phyloP scores from a whole-genome alignment of 2,888 invertebrate genomes.

The Microctonus brassicae region DNA sequence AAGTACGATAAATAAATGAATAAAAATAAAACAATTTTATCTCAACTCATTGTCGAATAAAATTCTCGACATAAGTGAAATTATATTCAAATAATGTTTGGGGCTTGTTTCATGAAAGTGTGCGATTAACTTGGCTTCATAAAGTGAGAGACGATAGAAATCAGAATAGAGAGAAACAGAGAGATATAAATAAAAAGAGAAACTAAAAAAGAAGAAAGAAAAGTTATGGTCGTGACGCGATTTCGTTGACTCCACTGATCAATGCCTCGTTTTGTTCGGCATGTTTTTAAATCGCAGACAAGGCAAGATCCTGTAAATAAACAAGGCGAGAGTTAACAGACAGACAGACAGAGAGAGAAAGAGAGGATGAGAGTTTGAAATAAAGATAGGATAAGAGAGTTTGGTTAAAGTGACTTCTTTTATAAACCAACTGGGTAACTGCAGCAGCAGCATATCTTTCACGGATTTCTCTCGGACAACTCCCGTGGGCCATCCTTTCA shows the following conservation, averaged over 20 bases:
- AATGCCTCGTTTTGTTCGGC: constrained; percentile 21
- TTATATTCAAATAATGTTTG: background rate
- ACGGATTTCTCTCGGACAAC: constrained; percentile 19
- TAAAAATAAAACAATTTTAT: background rate
- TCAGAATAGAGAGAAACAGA: background rate
- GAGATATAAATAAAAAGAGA: background rate
- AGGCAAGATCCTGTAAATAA: background rate
- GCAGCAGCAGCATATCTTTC: constrained; percentile 39
- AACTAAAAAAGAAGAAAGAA: constrained; percentile 12
- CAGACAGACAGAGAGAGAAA: background rate
- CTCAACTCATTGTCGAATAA: background rate
- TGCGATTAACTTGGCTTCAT: constrained; percentile 27
- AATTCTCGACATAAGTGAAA: background rate
- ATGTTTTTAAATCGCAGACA: background rate
- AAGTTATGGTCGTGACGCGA: constrained; percentile 1
- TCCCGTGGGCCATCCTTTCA: constrained; percentile 52
- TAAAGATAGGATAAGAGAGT: no score
- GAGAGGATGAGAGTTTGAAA: no score
- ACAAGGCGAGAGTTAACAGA: background rate
- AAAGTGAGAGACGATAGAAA: constrained; percentile 31
- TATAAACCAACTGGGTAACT: no score
- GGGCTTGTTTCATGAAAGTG: background rate
- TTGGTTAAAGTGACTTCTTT: background rate
- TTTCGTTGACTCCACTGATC: constrained; percentile 15
- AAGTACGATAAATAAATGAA: no score